Base-by-base conservation (phyloP, 2,797 vertebrate species). In the Tapera naevia region DNA sequence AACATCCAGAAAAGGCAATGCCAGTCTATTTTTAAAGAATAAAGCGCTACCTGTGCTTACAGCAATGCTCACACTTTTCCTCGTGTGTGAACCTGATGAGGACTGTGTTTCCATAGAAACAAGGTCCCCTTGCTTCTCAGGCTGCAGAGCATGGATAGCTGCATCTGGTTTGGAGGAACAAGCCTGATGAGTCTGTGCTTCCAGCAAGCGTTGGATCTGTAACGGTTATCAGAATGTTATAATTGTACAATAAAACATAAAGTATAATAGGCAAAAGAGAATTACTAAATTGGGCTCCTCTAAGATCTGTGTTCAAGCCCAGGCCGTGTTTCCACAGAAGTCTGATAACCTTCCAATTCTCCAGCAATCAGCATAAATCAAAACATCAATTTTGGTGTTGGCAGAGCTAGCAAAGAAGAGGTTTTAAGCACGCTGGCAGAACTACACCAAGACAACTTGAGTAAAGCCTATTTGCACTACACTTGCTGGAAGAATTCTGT, bases 131-230 rank as follows among this genome's bases (percentile, higher is more conserved):
- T 89, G 96, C 82, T 91, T 93, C 66, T 90, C 78, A 0, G 65
- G 61, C 83, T 94, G 95, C 56, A 39, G 65, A 5, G 83, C 32
- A 5, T 8, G 84, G 66, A 94, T 43, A 39, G 45, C 35, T 58
- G 80, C n/a, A 18, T 82, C 54, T 11, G 51, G 76, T 84, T 91
- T 80, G 14, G 66, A 60, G 64, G 91, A 97, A 66, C 41, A 93
- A 51, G 89, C 94, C 90, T 69, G 96, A 73, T 28, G 60, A 75
- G 92, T 97, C 92, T 99, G 99, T 17, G 98, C 98, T 95, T 99
- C 99, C 89, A 99, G 93, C 28, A 99, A 96, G 96, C 98, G 99
- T 61, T 99, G 98, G 95, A 99, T 99, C 99, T 99, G 91, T 32
- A 95, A 88, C 1, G 13, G 79, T 37, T 80, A 69, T 7, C 86